Conservation (phyloP, 2,113 vertebrate species). For the Forbesichthys agassizii region DNA sequence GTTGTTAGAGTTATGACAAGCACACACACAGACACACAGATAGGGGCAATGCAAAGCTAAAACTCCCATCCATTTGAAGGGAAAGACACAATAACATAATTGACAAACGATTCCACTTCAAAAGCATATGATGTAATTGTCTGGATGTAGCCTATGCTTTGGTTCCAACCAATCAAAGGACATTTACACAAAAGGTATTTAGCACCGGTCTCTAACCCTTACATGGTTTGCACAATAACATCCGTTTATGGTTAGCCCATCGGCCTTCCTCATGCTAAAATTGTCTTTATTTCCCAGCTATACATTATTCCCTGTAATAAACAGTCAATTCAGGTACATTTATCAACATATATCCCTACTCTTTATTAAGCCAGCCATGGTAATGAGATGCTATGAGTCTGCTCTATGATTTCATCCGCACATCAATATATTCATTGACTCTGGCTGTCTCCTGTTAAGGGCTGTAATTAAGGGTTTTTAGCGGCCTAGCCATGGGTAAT, state of each 20-base stretch:
- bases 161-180: slow-evolving; percentile 59
- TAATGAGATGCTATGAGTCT: slow-evolving; percentile 44
- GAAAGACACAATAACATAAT: slow-evolving; percentile 62
- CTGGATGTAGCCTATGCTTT: slow-evolving; percentile 58
- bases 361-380: slow-evolving; percentile 29
- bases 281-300: neutral
- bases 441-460: slow-evolving; percentile 35
- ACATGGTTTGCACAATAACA: slow-evolving; percentile 23
- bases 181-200: slow-evolving; percentile 57
- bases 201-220: slow-evolving; percentile 36
- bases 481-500: slow-evolving; percentile 56
- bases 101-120: slow-evolving; percentile 64
- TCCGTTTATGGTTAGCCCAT: neutral
- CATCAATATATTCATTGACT: slow-evolving; percentile 58
- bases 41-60: slow-evolving; percentile 33
- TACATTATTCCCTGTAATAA: no score
- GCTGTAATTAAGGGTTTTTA: slow-evolving; percentile 64
- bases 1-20: slow-evolving; percentile 29
- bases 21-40: slow-evolving; percentile 29
- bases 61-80: slow-evolving; percentile 42
- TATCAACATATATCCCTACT: neutral
- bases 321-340: slow-evolving; percentile 13
- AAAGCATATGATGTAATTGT: slow-evolving; percentile 65
- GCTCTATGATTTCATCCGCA: slow-evolving; percentile 51
- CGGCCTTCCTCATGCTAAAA: slow-evolving; percentile 29